Percentiles rank a stretch among this genome's conserved stretches.
Evolutionary conservation across 2,888 invertebrate genomes (phyloP).

Genomic region (Diachrysia chrysitis): DNA sequence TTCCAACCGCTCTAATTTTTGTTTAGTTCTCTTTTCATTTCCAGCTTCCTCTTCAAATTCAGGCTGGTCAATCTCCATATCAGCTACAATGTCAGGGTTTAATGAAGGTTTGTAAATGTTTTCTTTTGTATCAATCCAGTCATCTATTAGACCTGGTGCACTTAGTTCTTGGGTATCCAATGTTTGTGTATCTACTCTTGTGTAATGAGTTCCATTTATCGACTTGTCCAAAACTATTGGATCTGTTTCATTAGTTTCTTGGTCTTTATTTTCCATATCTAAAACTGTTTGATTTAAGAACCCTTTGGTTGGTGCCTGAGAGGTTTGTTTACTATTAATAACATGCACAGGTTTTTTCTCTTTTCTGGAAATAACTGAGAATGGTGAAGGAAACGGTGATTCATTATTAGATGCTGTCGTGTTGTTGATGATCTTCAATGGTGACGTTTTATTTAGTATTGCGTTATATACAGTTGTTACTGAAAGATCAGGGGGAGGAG

Average conservation of each 20-base stretch:
- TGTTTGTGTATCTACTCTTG: conserved; percentile 65
- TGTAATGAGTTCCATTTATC: conserved; percentile 74
- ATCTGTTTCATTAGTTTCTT: conserved; percentile 69
- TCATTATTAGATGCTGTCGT: conserved; percentile 22
- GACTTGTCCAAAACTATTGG: conserved; percentile 75
- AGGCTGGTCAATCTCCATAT: conserved; percentile 81
- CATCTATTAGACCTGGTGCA: conserved; percentile 75
- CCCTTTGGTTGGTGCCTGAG: conserved; percentile 65
- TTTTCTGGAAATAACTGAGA: conserved; percentile 72
- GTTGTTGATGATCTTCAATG: conserved; percentile 27
- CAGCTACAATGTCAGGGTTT: conserved; percentile 78
- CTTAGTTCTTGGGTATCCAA: conserved; percentile 74
- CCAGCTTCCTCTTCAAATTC: conserved; percentile 75
- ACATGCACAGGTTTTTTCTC: conserved; percentile 71
- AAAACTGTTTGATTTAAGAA: conserved; percentile 83
- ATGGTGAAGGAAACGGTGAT: conserved; percentile 64
- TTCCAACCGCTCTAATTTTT: conserved; percentile 80
- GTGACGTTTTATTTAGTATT: conserved; percentile 74
- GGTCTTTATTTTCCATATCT: conserved; percentile 73
- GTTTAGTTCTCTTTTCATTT: conserved; percentile 78
- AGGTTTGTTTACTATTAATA: conserved; percentile 61
- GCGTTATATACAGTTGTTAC: conserved; percentile 68
- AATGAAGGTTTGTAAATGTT: conserved; percentile 70
- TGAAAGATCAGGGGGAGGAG: conserved; percentile 52
- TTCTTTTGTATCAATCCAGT: conserved; percentile 78